Percentiles rank a stretch among this genome's conserved stretches.
These are phyloP conservation scores for Clarias laeviceps DNA, from an alignment of 2,797 vertebrate species.

Conservation along the genomic window DNA sequence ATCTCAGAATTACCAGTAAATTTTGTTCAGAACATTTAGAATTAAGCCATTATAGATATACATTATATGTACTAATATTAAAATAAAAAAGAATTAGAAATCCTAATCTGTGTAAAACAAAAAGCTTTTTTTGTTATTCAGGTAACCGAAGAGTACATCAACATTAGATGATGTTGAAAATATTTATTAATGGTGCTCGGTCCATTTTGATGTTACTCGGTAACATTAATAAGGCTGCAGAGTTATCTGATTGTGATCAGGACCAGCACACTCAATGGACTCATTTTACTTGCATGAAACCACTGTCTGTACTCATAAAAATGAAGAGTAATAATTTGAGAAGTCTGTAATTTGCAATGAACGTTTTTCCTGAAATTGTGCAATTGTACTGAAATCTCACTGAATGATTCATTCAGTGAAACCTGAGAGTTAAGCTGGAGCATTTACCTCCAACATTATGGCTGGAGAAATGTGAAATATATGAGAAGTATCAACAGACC, in stretches of 20 bases:
- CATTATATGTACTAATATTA: no score
- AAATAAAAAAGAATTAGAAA: background rate
- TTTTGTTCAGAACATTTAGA: background rate
- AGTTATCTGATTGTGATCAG: background rate
- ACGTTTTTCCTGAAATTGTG: background rate
- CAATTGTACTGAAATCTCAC: background rate
- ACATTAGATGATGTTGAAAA: constrained; percentile 14
- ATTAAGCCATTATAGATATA: background rate
- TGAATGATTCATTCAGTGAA: constrained; percentile 13
- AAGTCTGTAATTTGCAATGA: background rate
- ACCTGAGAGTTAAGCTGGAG: constrained; percentile 33
- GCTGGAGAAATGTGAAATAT: constrained; percentile 12
- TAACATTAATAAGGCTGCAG: constrained; percentile 10
- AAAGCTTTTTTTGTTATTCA: constrained; percentile 12
- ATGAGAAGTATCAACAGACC: constrained; percentile 19
- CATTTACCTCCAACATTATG: constrained; percentile 17
- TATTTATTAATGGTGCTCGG: constrained; percentile 10
- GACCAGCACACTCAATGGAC: background rate
- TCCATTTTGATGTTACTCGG: constrained; percentile 7
- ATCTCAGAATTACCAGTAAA: constrained; percentile 23
- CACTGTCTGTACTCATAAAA: constrained; percentile 1
- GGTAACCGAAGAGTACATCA: constrained; percentile 41
- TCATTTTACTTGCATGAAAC: background rate
- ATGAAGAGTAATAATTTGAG: background rate
- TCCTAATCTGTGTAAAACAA: constrained; percentile 39